Evolutionary conservation across 2,113 vertebrate genomes (phyloP).

Genomic region (Calypte anna): DNA sequence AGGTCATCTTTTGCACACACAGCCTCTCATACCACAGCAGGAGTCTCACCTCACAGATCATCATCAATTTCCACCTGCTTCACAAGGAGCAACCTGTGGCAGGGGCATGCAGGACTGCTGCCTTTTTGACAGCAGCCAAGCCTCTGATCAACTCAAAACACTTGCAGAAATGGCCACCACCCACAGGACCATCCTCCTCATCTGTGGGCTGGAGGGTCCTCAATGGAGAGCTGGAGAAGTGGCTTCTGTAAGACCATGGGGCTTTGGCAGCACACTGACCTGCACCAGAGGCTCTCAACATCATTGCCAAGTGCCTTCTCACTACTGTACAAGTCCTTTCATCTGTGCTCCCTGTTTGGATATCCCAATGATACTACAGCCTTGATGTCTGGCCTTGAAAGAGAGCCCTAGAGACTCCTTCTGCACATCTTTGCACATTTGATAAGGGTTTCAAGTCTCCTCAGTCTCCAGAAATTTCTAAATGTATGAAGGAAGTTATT

Average conservation of each 20-base stretch:
- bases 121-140: background rate
- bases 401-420: background rate
- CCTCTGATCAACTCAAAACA: background rate
- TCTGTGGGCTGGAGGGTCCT: background rate
- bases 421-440: background rate
- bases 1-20: background rate
- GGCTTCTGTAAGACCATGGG: background rate
- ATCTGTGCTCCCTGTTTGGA: background rate
- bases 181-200: accelerated
- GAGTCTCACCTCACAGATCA: too few relatives aligned
- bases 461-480: background rate
- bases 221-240: background rate
- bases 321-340: background rate
- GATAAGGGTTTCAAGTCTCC: background rate
- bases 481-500: background rate
- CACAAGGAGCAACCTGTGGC: background rate
- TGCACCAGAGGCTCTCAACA: background rate
- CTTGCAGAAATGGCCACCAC: background rate
- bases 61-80: background rate
- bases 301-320: background rate
- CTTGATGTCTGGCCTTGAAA: background rate
- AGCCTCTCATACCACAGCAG: background rate
- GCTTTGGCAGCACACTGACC: background rate
- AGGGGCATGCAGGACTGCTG: background rate
- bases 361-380: background rate